Conservation (phyloP, 2,113 vertebrate species). For the Dipodomys stephensi region DNA sequence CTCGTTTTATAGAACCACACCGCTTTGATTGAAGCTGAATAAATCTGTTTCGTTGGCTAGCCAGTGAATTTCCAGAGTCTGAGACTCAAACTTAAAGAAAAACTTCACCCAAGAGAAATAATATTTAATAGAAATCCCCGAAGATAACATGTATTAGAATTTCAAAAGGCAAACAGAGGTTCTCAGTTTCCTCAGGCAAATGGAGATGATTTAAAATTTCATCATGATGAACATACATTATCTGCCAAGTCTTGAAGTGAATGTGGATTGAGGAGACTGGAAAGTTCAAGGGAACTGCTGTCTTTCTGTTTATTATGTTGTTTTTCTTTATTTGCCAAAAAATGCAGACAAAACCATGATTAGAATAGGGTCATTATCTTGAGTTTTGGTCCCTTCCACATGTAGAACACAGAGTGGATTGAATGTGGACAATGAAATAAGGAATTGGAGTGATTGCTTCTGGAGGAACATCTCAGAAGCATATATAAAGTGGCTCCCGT, state of each 20-base stretch:
- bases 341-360: background rate
- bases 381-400: background rate
- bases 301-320: background rate
- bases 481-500: background rate
- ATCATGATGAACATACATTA: slow-evolving; percentile 56
- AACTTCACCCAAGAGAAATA: slow-evolving; percentile 44
- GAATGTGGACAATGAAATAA: background rate
- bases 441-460: background rate
- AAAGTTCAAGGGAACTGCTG: background rate
- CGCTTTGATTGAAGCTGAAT: background rate
- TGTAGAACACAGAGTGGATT: background rate
- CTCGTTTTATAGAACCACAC: background rate
- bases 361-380: background rate
- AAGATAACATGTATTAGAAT: slow-evolving; percentile 60
- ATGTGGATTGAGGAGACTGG: slow-evolving; percentile 40
- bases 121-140: slow-evolving; percentile 41
- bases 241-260: slow-evolving; percentile 41
- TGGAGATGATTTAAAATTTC: slow-evolving; percentile 60
- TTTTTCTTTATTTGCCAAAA: background rate
- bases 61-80: slow-evolving; percentile 23
- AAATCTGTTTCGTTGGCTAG: slow-evolving; percentile 24
- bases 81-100: slow-evolving; percentile 44
- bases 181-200: slow-evolving; percentile 62
- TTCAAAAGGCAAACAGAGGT: slow-evolving; percentile 60
- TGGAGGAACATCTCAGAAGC: background rate